These are phyloP conservation scores for Drosophila borealis DNA, from an alignment of 2,888 invertebrate genomes.

Conservation along the genomic window DNA sequence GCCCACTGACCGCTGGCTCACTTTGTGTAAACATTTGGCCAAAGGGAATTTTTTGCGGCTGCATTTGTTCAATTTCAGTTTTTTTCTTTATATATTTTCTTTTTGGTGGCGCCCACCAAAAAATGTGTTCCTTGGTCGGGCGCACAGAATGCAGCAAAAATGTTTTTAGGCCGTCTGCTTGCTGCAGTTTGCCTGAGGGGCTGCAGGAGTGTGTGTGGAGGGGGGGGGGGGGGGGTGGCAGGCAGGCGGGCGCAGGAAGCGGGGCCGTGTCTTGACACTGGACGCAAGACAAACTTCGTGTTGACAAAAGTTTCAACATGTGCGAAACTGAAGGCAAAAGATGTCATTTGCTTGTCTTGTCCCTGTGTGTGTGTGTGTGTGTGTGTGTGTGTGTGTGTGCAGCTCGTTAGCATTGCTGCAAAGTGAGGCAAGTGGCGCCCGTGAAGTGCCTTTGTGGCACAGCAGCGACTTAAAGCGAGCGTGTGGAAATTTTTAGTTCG, in stretches of 20 bases:
- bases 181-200: no score
- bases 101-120: background rate
- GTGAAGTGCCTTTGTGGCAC: conserved; percentile 60
- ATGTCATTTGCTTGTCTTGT: conserved; percentile 48
- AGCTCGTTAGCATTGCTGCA: conserved; percentile 68
- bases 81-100: background rate
- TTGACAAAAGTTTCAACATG: conserved; percentile 57
- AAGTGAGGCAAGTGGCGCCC: conserved; percentile 50
- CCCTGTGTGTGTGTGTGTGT: conserved; percentile 35
- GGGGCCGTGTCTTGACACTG: conserved; percentile 6
- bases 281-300: conserved; percentile 51
- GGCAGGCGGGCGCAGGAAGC: background rate
- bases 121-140: conserved; percentile 3
- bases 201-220: no score
- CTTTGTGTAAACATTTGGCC: conserved; percentile 38
- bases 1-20: conserved; percentile 2
- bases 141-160: conserved; percentile 21
- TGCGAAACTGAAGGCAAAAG: conserved; percentile 33
- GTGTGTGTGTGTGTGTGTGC: conserved; percentile 18
- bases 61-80: conserved; percentile 33
- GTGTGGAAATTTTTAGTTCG: conserved; percentile 27
- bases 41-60: conserved; percentile 34
- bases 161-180: conserved; percentile 18
- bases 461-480: conserved; percentile 37
- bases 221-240: background rate